Evolutionary conservation across 2,797 vertebrate species (phyloP).

Genomic region (Tinamus major): DNA sequence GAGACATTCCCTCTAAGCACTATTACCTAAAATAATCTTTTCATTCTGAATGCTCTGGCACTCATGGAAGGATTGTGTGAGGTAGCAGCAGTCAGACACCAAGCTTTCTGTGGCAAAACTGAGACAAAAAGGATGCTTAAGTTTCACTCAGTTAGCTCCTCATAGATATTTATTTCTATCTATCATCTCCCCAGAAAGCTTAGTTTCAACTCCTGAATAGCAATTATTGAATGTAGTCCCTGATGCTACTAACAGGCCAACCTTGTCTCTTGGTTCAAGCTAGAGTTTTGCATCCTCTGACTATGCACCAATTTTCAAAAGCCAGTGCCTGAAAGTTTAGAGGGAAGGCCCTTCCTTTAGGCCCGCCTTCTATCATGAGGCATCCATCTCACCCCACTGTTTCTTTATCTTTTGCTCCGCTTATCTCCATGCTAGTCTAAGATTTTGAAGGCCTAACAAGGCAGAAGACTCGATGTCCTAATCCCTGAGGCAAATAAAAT

Average conservation of each 20-base stretch:
- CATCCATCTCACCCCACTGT: accelerated
- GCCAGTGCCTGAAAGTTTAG: not conserved
- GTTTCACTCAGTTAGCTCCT: not conserved
- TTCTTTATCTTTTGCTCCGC: not conserved
- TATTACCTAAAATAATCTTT: constrained; percentile 2
- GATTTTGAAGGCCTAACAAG: not conserved
- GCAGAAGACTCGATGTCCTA: constrained; percentile 25
- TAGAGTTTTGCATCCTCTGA: not conserved
- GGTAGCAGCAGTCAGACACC: not conserved
- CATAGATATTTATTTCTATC: not conserved
- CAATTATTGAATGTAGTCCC: not conserved
- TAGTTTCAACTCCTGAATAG: not conserved
- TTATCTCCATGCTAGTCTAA: not conserved
- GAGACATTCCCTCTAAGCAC: not conserved
- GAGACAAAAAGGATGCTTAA: not conserved
- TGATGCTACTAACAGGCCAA: not conserved
- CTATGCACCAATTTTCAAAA: not conserved
- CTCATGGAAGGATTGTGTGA: not conserved
- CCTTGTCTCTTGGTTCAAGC: not conserved
- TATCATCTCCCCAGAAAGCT: not conserved
- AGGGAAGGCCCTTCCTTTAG: not conserved
- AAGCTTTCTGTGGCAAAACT: not conserved
- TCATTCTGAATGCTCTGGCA: not conserved
- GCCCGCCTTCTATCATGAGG: not conserved
- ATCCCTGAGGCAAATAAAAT: not conserved